A percentile compares a stretch with the other conserved stretches of the same genome.
Conservation (phyloP, 2,113 vertebrate genomes). For the Datnioides undecimradiatus region DNA sequence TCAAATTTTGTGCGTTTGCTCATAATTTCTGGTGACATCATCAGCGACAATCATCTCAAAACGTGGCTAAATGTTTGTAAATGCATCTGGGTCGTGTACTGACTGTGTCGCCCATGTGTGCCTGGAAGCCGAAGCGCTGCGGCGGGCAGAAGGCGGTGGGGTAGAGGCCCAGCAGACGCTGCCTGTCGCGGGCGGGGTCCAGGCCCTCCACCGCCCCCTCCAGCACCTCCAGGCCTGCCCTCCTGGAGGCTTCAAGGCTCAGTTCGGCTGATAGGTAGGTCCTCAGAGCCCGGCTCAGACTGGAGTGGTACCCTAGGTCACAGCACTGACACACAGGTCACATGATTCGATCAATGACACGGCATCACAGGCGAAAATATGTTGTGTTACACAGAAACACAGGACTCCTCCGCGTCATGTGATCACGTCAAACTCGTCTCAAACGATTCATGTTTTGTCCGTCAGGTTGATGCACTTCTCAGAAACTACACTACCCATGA, state of each 20-base stretch:
- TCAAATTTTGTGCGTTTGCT: too few relatives aligned
- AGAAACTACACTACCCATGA: too few relatives aligned
- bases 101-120: conserved; percentile 98
- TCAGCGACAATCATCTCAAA: too few relatives aligned
- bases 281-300: conserved; percentile 94
- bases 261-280: conserved; percentile 98
- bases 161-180: conserved; percentile 98
- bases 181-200: conserved; percentile 95
- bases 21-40: too few relatives aligned
- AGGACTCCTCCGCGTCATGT: too few relatives aligned
- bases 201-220: conserved; percentile 97
- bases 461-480: too few relatives aligned
- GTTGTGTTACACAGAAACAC: too few relatives aligned
- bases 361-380: too few relatives aligned
- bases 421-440: too few relatives aligned
- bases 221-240: conserved; percentile 97
- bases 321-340: conserved; percentile 93
- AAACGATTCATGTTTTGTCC: too few relatives aligned
- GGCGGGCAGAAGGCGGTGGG: conserved; percentile 96
- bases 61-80: too few relatives aligned
- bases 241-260: conserved; percentile 96
- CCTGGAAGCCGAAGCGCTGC: conserved; percentile 94
- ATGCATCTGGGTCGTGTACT: conserved; percentile 59
- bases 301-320: conserved; percentile 98
- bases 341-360: too few relatives aligned